Percentiles rank a stretch among this genome's conserved stretches.
phyloP scores from a whole-genome alignment of 2,888 invertebrate genomes.

The Empis stercorea region DNA sequence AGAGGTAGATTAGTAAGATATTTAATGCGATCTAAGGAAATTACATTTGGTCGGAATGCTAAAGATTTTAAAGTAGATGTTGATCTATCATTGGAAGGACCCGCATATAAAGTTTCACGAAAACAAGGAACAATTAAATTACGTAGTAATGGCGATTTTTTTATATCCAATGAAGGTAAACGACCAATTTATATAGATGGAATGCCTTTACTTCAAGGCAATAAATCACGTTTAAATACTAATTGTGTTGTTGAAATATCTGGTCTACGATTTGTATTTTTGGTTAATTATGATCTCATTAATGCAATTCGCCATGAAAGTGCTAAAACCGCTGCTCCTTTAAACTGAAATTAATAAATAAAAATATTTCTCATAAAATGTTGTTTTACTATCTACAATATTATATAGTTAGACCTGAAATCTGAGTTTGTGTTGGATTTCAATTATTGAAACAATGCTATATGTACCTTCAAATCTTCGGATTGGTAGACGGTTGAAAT shows the following conservation, averaged over 20 bases:
- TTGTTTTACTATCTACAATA: too few species aligned
- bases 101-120: constrained; percentile 85
- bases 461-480: too few species aligned
- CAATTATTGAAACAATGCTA: too few species aligned
- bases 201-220: constrained; percentile 73
- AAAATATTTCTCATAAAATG: too few species aligned
- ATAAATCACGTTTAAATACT: constrained; percentile 80
- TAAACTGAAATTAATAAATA: constrained; percentile 19
- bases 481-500: too few species aligned
- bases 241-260: constrained; percentile 93
- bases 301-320: constrained; percentile 81
- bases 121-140: constrained; percentile 84
- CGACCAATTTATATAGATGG: constrained; percentile 91
- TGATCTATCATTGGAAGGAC: constrained; percentile 85
- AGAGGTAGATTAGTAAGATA: constrained; percentile 85
- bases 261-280: constrained; percentile 81
- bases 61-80: constrained; percentile 85
- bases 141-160: constrained; percentile 88
- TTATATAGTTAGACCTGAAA: too few species aligned
- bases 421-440: too few species aligned
- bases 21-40: constrained; percentile 88
- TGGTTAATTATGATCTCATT: constrained; percentile 84
- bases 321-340: constrained; percentile 56
- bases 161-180: constrained; percentile 89
- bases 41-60: constrained; percentile 82